A percentile compares a stretch with the other conserved stretches of the same genome.
phyloP scores from a whole-genome alignment of 2,113 vertebrate genomes.

The Equus przewalskii region DNA sequence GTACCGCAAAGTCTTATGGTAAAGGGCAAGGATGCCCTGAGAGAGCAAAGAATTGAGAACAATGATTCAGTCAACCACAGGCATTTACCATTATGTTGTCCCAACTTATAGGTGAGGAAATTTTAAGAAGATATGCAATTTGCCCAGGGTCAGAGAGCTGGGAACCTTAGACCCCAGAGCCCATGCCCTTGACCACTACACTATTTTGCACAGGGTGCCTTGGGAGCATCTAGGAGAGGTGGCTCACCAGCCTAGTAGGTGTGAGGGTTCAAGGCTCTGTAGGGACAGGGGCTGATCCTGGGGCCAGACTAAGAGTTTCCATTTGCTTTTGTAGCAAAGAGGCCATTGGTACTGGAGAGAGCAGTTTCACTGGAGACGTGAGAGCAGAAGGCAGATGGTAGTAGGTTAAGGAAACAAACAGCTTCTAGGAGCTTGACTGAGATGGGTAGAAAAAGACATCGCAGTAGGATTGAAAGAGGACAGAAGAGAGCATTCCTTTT shows the following conservation, averaged over 20 bases:
- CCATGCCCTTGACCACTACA: not conserved
- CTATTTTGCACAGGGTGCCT: not conserved
- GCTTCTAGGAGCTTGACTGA: not conserved
- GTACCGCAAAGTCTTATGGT: not conserved
- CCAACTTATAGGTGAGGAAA: not conserved
- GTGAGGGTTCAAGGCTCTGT: not conserved
- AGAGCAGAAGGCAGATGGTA: slow-evolving; percentile 3
- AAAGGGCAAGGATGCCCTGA: not conserved
- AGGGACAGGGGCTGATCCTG: not conserved
- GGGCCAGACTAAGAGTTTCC: not conserved
- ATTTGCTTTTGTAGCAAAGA: not conserved
- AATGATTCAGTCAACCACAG: not conserved
- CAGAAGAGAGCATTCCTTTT: not conserved
- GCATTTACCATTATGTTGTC: not conserved
- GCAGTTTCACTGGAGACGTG: not conserved
- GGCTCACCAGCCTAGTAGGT: not conserved
- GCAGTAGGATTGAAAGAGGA: not conserved
- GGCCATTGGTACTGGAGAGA: not conserved
- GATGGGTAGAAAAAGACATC: not conserved
- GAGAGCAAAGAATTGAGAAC: not conserved
- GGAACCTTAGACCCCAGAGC: not conserved
- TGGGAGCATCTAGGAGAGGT: not conserved
- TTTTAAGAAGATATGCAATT: not conserved
- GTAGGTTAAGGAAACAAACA: not conserved
- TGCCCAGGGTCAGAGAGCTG: not conserved